Base-by-base conservation (phyloP, 92 coral and sea anemone species). In the Parazoanthus atlanticus region DNA sequence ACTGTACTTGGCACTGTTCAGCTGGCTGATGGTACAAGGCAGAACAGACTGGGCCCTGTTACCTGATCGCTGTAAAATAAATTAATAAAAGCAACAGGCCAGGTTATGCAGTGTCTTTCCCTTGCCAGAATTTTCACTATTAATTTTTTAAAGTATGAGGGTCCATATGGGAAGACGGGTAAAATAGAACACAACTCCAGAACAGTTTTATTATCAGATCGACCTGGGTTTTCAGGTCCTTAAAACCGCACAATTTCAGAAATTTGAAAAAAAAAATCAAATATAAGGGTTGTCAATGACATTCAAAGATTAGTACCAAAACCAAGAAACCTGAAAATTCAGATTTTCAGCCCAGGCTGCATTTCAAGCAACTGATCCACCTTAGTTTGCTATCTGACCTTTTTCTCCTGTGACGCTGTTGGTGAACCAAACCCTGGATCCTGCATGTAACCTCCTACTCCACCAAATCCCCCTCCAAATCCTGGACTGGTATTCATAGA, bases 11-110 rank as follows among this genome's bases (percentile, higher is more conserved):
- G 98, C 98, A 82, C 85, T 94, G 46, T 95, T 93, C 21, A 95
- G 92, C 80, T 90, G 96, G 61, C 73, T 91, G 82, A 95, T 92
- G 21, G 98, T 88, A 54, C 96, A 95, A 6, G 98, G 98, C 86
- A 95, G 74, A 32, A 95, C 88, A 6, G 98, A 93, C 93, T 95
- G 98, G 33, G 94, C 86, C 88, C 90, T 90, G 25, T 56, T 83
- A 67, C 75, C 85, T 17, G 91, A 80, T 38, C 94, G 86, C 98
- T 94, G 88, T 3, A 36, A 82, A 77, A 66, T 26, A 32, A 47
- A 56, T 71, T 2, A 2, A 21, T 28, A 25, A 77, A 52, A 52
- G 17, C 58, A 52, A 52, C 1, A 46, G 49, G 12, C 49, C 49
- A 46, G 49, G 49, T 46, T 46, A 46, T 46, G 49, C 49, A 46